Conservation (phyloP, 1,140 invertebrate species). For the Drosophila oshimai region DNA sequence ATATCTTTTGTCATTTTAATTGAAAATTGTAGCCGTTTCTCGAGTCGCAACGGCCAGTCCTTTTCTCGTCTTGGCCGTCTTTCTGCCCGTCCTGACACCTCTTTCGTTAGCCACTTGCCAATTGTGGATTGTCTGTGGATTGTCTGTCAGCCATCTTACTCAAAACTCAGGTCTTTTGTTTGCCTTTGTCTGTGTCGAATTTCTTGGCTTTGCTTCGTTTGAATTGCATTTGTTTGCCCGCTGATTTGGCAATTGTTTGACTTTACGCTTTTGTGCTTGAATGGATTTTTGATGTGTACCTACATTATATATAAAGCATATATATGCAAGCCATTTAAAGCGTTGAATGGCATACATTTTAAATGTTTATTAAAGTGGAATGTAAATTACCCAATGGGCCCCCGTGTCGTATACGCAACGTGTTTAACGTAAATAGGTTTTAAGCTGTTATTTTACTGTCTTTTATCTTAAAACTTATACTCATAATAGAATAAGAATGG, state of each 20-base stretch:
- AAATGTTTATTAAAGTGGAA: not conserved
- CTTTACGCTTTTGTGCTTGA: slow-evolving; percentile 1
- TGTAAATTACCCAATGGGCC: not conserved
- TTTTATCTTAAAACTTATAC: too few relatives aligned
- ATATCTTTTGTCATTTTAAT: slow-evolving; percentile 68
- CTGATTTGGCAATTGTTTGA: slow-evolving; percentile 30
- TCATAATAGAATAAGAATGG: too few relatives aligned
- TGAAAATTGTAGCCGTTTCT: slow-evolving; percentile 50
- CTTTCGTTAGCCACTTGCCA: slow-evolving; percentile 24
- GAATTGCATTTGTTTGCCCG: slow-evolving; percentile 29
- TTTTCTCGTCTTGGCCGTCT: not conserved
- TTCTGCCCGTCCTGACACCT: slow-evolving; percentile 1
- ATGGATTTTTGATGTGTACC: not conserved
- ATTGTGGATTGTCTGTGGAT: slow-evolving; percentile 26
- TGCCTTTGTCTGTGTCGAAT: slow-evolving; percentile 21
- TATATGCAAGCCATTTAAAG: not conserved
- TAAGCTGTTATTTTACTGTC: too few relatives aligned
- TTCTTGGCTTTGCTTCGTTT: slow-evolving; percentile 11
- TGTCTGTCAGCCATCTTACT: slow-evolving; percentile 22
- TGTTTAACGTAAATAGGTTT: not conserved
- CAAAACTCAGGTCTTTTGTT: slow-evolving; percentile 22
- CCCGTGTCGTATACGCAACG: slow-evolving; percentile 13
- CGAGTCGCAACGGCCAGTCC: not conserved
- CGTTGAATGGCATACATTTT: slow-evolving; percentile 27
- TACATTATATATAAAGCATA: not conserved